Evolutionary conservation across 1,140 invertebrate species (phyloP).

Genomic region (Nephila pilipes): DNA sequence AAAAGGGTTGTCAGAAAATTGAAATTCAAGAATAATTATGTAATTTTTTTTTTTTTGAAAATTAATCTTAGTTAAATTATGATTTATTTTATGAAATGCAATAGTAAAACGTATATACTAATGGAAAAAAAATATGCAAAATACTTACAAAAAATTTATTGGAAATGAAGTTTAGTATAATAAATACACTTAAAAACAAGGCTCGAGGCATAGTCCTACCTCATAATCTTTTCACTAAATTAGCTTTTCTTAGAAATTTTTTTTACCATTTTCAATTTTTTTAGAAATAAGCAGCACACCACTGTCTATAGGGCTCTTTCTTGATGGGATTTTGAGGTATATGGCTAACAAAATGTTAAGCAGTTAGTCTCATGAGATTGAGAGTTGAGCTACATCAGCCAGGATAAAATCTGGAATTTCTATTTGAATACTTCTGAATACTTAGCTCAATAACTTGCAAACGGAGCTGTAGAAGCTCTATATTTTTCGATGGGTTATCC

Average conservation of each 20-base stretch:
- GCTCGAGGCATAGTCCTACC: conserved; percentile 37
- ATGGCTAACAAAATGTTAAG: conserved; percentile 2
- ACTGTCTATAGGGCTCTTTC: not conserved
- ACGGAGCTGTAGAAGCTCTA: conserved; percentile 25
- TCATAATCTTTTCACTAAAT: conserved; percentile 40
- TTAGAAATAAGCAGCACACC: not conserved
- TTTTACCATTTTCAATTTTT: not conserved
- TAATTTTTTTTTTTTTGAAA: not conserved
- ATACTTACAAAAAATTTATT: not conserved
- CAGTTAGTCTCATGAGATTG: not conserved
- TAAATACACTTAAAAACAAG: conserved; percentile 48
- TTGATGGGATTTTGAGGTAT: no score
- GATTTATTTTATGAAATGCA: not conserved
- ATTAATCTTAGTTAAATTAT: not conserved
- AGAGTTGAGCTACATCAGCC: no score
- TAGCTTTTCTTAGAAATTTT: not conserved
- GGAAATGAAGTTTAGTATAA: conserved; percentile 30
- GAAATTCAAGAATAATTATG: not conserved
- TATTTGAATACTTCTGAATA: not conserved
- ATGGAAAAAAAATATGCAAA: not conserved
- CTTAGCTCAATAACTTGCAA: conserved; percentile 17
- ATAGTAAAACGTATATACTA: not conserved
- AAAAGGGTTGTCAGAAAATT: not conserved
- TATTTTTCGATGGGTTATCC: not conserved
- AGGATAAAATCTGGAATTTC: not conserved